Percentiles rank a stretch among this genome's conserved stretches.
phyloP scores from a whole-genome alignment of 2,888 invertebrate genomes.

The Nowickia ferox region DNA sequence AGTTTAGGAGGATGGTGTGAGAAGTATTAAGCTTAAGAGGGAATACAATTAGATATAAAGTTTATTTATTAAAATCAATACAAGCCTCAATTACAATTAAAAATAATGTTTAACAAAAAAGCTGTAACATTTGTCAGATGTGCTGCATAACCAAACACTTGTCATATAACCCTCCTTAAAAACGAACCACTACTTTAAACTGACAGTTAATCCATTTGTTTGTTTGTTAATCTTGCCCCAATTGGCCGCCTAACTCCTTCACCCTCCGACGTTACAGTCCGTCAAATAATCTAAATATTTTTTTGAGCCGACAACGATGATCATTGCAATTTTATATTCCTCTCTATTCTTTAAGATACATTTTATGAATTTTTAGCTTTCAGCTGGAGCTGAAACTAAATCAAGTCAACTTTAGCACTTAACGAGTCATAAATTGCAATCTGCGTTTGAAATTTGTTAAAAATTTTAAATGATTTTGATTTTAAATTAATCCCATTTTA shows the following conservation, averaged over 20 bases:
- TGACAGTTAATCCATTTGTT: conserved; percentile 37
- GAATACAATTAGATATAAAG: neutral
- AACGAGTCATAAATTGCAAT: conserved; percentile 34
- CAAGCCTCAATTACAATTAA: no score
- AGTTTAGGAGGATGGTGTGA: neutral
- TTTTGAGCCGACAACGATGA: conserved; percentile 4
- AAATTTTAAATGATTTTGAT: conserved; percentile 28
- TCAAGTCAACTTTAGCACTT: conserved; percentile 41
- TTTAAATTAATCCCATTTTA: conserved; percentile 38
- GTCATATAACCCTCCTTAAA: conserved; percentile 4
- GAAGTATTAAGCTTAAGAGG: neutral
- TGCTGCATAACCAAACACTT: neutral
- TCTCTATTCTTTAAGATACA: conserved; percentile 18
- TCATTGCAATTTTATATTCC: conserved; percentile 22
- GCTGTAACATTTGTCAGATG: neutral
- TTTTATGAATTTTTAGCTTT: conserved; percentile 19
- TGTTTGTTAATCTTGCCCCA: conserved; percentile 17
- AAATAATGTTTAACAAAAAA: no score
- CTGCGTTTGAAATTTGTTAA: conserved; percentile 18
- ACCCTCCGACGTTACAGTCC: neutral
- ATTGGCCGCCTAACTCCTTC: neutral
- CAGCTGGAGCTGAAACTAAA: conserved; percentile 37
- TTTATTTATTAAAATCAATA: no score
- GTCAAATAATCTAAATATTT: conserved; percentile 23
- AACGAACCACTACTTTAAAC: conserved; percentile 22